Percentiles rank a stretch among this genome's conserved stretches.
Evolutionary conservation across 2,888 invertebrate species (phyloP).

Genomic region (Sinopyrophorus schimmeli): DNA sequence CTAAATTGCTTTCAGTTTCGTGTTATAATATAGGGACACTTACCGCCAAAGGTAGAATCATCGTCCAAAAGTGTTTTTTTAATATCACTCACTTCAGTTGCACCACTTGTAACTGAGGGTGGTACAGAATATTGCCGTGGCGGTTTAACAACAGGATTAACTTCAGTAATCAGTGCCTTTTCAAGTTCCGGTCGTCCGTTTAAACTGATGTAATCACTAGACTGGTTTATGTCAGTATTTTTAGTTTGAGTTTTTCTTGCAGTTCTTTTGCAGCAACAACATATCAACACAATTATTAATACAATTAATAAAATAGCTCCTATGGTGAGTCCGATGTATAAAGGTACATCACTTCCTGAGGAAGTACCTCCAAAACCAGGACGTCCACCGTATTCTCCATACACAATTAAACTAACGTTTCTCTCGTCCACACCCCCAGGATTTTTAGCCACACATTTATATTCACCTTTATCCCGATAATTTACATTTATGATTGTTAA

Average conservation of each 20-base stretch:
- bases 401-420: conserved; percentile 66
- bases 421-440: conserved; percentile 78
- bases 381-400: conserved; percentile 47
- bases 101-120: conserved; percentile 70
- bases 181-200: conserved; percentile 83
- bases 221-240: conserved; percentile 44
- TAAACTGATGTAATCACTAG: conserved; percentile 63
- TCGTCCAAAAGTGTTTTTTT: conserved; percentile 80
- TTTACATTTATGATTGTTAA: conserved; percentile 58
- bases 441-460: conserved; percentile 78
- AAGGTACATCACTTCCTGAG: conserved; percentile 42
- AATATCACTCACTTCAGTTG: conserved; percentile 80
- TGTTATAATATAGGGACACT: too few species aligned
- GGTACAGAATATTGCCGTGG: conserved; percentile 77
- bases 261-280: conserved; percentile 46
- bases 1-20: too few species aligned
- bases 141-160: conserved; percentile 83
- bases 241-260: conserved; percentile 39
- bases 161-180: conserved; percentile 80
- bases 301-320: conserved; percentile 57
- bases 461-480: conserved; percentile 58
- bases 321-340: conserved; percentile 57
- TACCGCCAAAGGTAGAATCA: conserved; percentile 63
- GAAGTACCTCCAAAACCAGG: conserved; percentile 34
- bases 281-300: conserved; percentile 55